Percentiles rank a stretch among this genome's conserved stretches.
Conservation (phyloP, 2,113 vertebrate species). For the Loxodonta africana region DNA sequence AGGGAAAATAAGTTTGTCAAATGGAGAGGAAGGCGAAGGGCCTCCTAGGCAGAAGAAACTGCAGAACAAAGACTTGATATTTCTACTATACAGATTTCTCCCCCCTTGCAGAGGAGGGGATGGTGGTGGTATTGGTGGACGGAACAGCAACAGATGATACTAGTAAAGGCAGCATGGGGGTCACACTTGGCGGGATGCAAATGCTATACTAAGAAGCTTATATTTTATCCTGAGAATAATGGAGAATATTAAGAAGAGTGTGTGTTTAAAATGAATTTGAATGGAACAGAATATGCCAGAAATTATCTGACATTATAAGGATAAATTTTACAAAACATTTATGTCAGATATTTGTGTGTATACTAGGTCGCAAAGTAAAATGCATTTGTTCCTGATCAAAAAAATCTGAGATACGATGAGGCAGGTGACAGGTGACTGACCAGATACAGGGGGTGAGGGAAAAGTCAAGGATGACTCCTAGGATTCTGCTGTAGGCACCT, state of each 20-base stretch:
- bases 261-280: slow-evolving; percentile 55
- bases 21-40: neutral
- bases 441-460: neutral
- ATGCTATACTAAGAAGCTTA: slow-evolving; percentile 38
- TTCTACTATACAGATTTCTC: neutral
- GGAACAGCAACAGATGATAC: neutral
- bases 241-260: neutral
- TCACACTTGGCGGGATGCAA: neutral
- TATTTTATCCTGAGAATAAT: neutral
- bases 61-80: neutral
- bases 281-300: slow-evolving; percentile 53
- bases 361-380: slow-evolving; percentile 44
- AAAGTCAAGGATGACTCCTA: neutral
- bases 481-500: slow-evolving; percentile 9
- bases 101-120: neutral
- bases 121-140: neutral
- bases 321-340: slow-evolving; percentile 40
- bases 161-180: neutral
- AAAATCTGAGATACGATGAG: neutral
- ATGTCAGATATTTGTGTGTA: neutral
- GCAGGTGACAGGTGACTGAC: neutral
- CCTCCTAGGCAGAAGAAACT: neutral
- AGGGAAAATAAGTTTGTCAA: neutral
- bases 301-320: neutral
- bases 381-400: slow-evolving; percentile 25